Base-by-base conservation (phyloP, 2,888 invertebrate genomes). In the Drosophila buzzatii region DNA sequence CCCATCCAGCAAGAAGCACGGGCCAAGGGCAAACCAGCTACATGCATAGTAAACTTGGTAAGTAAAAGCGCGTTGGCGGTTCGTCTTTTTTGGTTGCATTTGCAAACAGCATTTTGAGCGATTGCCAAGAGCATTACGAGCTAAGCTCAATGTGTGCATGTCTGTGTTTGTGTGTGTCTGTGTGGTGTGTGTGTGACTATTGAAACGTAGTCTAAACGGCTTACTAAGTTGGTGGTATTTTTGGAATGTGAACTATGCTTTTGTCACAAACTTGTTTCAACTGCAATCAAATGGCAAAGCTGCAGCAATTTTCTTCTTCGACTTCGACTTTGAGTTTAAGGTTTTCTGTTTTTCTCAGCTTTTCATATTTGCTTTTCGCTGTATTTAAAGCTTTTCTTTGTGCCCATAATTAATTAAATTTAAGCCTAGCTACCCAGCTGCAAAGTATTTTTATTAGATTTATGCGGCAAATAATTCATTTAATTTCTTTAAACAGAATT, bases 71-170 rank as follows among this genome's bases (percentile, higher is more conserved):
- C 73, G 57, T 64, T 78, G 76, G 68, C 58, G 79, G 73, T 74
- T 63, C 63, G 70, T 59, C 53, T 71, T 75, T 75, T 65, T 73
- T 65, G 85, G 73, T 77, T 81, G 77, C 63, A 81, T 81, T 85
- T 70, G 82, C 82, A 82, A 85, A 79, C 85, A 84, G 69, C 71
- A 60, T 85, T 85, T 85, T 76, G 76, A 81, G 82, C 60, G 68
- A 85, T 75, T 81, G 82, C 81, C 73, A 79, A 85, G 61, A 60
- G 70, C 66, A 60, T 60, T 66, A 66, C 27, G 53, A 41, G 61
- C 55, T 74, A 56, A 67, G 42, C 61, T 53, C 47, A 55, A 47
- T 68, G 57, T 51, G 41, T 49, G 47, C 60, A 39, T 37, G 41
- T 16, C 4, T 35, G 49, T 6, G 27, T 39, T 39, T n/a, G 20